Percentiles rank a stretch among this genome's conserved stretches.
These are phyloP conservation scores for Amphimallon solstitiale DNA, from an alignment of 2,888 invertebrate species.

Conservation along the genomic window DNA sequence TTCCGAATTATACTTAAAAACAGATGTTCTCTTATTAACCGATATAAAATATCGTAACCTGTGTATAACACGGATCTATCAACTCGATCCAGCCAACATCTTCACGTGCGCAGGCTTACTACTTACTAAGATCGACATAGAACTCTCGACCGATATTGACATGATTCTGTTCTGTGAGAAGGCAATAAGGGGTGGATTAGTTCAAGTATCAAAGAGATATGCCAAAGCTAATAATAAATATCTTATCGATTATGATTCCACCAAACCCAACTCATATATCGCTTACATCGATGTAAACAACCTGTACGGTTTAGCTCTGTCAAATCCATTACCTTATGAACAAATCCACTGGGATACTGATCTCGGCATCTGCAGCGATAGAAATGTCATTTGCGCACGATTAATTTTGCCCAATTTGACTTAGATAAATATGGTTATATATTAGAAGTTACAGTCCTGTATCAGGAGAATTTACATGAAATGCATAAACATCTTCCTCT, in stretches of 20 bases:
- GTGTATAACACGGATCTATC: slow-evolving; percentile 13
- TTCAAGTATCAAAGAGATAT: too few relatives aligned
- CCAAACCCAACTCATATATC: slow-evolving; percentile 23
- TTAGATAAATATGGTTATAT: slow-evolving; percentile 8
- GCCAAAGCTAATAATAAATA: slow-evolving; percentile 53
- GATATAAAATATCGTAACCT: slow-evolving; percentile 51
- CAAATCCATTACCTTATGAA: not conserved
- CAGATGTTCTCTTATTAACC: slow-evolving; percentile 40
- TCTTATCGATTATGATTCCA: too few relatives aligned
- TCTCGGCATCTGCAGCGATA: not conserved
- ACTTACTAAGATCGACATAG: slow-evolving; percentile 25
- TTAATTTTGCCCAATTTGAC: not conserved
- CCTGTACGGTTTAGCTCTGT: slow-evolving; percentile 41
- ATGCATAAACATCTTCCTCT: slow-evolving; percentile 50
- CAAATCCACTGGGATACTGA: not conserved
- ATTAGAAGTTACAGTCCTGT: slow-evolving; percentile 51
- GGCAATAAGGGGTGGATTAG: too few relatives aligned
- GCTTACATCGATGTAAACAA: slow-evolving; percentile 40
- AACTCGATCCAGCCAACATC: slow-evolving; percentile 29
- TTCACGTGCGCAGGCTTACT: slow-evolving; percentile 25
- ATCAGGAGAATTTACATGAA: slow-evolving; percentile 48
- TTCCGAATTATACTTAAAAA: slow-evolving; percentile 8
- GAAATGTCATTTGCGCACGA: not conserved
- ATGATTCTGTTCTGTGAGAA: too few relatives aligned
- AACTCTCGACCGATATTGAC: too few relatives aligned